Evolutionary conservation across 1,140 invertebrate genomes (phyloP).

Genomic region (Medauroidea extradentata): DNA sequence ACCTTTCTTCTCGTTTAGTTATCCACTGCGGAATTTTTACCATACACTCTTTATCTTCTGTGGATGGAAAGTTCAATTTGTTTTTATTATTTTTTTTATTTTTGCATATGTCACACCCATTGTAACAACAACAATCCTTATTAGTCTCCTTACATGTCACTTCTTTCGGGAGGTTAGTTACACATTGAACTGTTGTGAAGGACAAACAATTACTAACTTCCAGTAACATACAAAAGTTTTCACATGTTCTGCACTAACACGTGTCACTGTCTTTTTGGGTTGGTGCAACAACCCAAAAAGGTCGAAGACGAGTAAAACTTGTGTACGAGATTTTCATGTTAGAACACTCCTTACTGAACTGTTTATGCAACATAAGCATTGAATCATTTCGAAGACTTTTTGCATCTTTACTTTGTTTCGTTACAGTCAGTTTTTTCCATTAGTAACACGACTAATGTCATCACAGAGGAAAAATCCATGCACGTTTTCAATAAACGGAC

Average conservation of each 20-base stretch:
- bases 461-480: too few species aligned
- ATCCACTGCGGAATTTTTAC: too few species aligned
- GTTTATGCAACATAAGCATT: too few species aligned
- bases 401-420: too few species aligned
- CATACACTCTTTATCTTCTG: neutral
- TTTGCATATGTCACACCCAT: neutral
- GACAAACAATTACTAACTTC: constrained; percentile 17
- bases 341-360: too few species aligned
- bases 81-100: too few species aligned
- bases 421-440: too few species aligned
- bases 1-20: constrained; percentile 6
- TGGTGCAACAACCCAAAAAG: constrained; percentile 21
- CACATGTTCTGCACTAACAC: constrained; percentile 18
- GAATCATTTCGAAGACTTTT: too few species aligned
- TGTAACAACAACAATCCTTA: constrained; percentile 20
- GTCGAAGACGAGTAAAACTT: constrained; percentile 6
- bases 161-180: constrained; percentile 15
- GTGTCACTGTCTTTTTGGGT: constrained; percentile 19
- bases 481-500: too few species aligned
- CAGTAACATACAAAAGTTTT: constrained; percentile 8
- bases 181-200: constrained; percentile 5
- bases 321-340: too few species aligned
- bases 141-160: constrained; percentile 18
- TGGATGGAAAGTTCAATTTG: constrained; percentile 5
- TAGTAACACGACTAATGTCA: too few species aligned